A percentile compares a stretch with the other conserved stretches of the same genome.
These are phyloP conservation scores for Rhopalosiphum padi DNA, from an alignment of 1,140 invertebrate species.

Conservation along the genomic window DNA sequence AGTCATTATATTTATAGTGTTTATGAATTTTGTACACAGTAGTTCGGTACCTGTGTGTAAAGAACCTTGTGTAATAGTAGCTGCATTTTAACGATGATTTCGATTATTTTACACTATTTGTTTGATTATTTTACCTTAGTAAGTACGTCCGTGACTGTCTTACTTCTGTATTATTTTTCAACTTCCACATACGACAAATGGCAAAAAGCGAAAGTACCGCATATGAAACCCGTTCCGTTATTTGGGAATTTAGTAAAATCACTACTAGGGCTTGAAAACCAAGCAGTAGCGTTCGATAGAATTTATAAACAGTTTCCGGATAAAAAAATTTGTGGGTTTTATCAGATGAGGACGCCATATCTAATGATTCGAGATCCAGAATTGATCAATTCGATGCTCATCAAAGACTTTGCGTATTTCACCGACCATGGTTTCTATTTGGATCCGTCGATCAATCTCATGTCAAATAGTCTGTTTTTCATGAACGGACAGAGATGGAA, in stretches of 20 bases:
- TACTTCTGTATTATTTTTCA: neutral
- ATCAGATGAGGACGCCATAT: constrained; percentile 65
- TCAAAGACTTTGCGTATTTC: constrained; percentile 67
- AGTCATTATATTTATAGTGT: too few relatives aligned
- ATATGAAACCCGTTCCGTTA: constrained; percentile 61
- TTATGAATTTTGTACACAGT: too few relatives aligned
- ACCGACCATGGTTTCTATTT: constrained; percentile 64
- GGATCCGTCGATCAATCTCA: constrained; percentile 65
- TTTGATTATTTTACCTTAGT: too few relatives aligned
- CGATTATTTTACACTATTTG: too few relatives aligned
- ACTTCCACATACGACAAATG: constrained; percentile 63
- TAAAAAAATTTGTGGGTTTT: constrained; percentile 64
- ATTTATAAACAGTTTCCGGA: constrained; percentile 57
- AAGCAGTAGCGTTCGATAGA: neutral
- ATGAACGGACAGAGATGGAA: constrained; percentile 66
- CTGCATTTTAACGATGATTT: too few relatives aligned
- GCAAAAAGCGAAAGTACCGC: constrained; percentile 63
- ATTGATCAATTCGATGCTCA: constrained; percentile 65
- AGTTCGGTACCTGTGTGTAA: too few relatives aligned
- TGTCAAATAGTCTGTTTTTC: constrained; percentile 67
- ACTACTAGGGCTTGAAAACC: neutral
- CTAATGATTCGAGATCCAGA: constrained; percentile 66
- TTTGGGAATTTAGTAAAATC: constrained; percentile 62
- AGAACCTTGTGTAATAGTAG: too few relatives aligned
- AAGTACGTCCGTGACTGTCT: too few relatives aligned